phyloP scores from a whole-genome alignment of 2,113 vertebrate genomes.

The Motacilla alba region DNA sequence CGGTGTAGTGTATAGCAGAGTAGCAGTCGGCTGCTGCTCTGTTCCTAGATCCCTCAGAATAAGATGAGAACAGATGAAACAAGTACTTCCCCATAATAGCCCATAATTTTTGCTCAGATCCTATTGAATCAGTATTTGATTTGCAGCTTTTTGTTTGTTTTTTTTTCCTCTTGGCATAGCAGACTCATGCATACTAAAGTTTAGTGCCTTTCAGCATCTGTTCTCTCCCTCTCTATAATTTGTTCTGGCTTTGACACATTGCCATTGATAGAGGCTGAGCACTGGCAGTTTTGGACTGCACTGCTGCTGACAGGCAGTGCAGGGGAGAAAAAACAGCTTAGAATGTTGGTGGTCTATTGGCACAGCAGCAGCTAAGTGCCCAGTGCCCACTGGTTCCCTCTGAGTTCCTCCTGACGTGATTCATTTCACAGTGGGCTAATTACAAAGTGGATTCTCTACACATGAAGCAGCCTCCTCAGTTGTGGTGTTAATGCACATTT shows the following conservation, averaged over 20 bases:
- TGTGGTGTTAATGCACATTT: constrained; percentile 81
- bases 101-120: constrained; percentile 3
- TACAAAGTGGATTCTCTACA: constrained; percentile 81
- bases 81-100: not conserved
- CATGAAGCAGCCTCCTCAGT: constrained; percentile 78
- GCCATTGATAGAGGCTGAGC: constrained; percentile 45
- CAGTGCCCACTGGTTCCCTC: constrained; percentile 57
- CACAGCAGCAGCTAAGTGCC: constrained; percentile 65
- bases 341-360: constrained; percentile 71
- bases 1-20: not conserved
- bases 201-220: constrained; percentile 62
- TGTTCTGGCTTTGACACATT: constrained; percentile 54
- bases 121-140: constrained; percentile 35
- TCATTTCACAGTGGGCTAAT: constrained; percentile 84
- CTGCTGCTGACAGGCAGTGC: constrained; percentile 52
- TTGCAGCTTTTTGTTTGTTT: constrained; percentile 25
- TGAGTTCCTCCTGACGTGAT: constrained; percentile 66
- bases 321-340: constrained; percentile 39
- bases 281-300: constrained; percentile 33
- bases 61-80: constrained; percentile 17
- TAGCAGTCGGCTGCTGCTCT: not conserved
- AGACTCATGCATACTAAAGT: constrained; percentile 61
- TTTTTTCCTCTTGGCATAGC: not conserved
- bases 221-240: constrained; percentile 32
- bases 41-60: not conserved